Evolutionary conservation across 1,140 invertebrate species (phyloP).

Genomic region (Lasaia peninsularis): DNA sequence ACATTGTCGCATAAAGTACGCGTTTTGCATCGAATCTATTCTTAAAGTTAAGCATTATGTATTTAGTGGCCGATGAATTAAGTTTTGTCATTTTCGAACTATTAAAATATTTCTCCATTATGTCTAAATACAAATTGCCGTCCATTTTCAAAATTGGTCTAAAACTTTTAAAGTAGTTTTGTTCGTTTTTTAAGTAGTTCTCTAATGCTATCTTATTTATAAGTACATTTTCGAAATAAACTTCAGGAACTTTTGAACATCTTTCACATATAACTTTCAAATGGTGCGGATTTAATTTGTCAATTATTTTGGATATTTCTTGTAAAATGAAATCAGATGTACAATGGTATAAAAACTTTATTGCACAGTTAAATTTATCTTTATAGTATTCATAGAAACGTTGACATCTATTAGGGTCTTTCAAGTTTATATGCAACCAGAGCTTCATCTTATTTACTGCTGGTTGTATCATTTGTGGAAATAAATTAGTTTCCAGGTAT

Average conservation of each 20-base stretch:
- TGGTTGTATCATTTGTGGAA: conserved; percentile 45
- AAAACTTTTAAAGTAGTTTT: conserved; percentile 35
- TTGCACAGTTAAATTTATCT: conserved; percentile 32
- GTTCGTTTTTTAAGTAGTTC: conserved; percentile 29
- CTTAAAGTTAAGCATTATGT: conserved; percentile 41
- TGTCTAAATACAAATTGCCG: conserved; percentile 38
- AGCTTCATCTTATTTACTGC: conserved; percentile 55
- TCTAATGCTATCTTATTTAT: conserved; percentile 25
- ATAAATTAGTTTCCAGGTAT: conserved; percentile 42
- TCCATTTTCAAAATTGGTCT: conserved; percentile 42
- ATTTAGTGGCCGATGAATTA: conserved; percentile 30
- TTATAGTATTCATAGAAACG: conserved; percentile 51
- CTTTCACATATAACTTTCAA: conserved; percentile 43
- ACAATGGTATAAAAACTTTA: conserved; percentile 47
- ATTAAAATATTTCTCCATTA: conserved; percentile 45
- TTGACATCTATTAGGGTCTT: conserved; percentile 35
- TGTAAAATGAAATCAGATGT: conserved; percentile 33
- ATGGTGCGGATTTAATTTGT: conserved; percentile 37
- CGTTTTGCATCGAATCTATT: conserved; percentile 35
- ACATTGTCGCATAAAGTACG: conserved; percentile 39
- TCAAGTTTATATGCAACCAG: conserved; percentile 41
- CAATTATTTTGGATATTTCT: conserved; percentile 34
- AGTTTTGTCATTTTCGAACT: conserved; percentile 20
- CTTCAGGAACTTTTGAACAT: conserved; percentile 27
- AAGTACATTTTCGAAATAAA: conserved; percentile 40